Base-by-base conservation (phyloP, 2,888 invertebrate genomes). In the Sarcophaga rosellei region DNA sequence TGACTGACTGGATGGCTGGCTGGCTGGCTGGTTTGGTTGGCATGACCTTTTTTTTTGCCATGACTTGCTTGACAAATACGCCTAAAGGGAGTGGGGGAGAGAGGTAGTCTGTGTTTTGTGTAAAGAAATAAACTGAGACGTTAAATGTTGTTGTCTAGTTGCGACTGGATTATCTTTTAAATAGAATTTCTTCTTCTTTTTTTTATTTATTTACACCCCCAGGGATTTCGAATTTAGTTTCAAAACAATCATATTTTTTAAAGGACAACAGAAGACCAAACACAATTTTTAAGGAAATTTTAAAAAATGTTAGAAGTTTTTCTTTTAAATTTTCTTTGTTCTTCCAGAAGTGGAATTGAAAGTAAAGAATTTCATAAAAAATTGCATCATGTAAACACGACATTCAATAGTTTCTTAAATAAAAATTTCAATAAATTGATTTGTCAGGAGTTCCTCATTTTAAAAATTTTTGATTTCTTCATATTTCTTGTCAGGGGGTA, bases 11-110 rank as follows among this genome's bases (percentile, higher is more conserved):
- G 69, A 61, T 15, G 53, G 4, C 17, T 53, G 53, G 12, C 53
- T 53, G 53, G 5, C 0, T 8, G 35, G 35, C 2, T 35, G 1
- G 8, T 1, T 35, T 35, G 35, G 25, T 25, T 10, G 70, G 57
- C 62, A 78, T 83, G 85, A 70, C 86, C 80, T 81, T 81, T 78
- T 73, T 77, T 59, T 61, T 61, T 74, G 44, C 57, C 70, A 17
- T 12, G 53, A 53, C 35, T 35, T 35, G 35, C 59, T 45, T 75
- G 72, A 35, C 1, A 10, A 35, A 70, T 69, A 20, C 47, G 17
- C 47, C 59, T 6, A 20, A 65, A 25, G 6, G 12, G 8, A 62
- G 53, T 59, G 63, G 47, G 21, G 65, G n/a, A 68, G 23, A 35
- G 59, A 47, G 47, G 57, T 20, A 3, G 15, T 15, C 23, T 2